Base-by-base conservation (phyloP, 2,797 vertebrate species). In the Cryptoprocta ferox region DNA sequence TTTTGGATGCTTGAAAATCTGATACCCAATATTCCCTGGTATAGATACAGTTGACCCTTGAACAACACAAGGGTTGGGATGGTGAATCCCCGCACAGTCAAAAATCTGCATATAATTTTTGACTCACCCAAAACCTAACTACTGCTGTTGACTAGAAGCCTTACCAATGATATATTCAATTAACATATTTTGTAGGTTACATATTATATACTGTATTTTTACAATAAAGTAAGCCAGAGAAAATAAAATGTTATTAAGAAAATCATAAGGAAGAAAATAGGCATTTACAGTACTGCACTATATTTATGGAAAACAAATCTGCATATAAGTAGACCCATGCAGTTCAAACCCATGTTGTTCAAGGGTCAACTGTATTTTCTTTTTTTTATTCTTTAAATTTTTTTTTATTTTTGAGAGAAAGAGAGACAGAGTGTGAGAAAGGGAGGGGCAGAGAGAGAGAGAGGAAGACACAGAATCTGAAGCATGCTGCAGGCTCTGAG, bases 1-100 rank as follows among this genome's bases (percentile, higher is more conserved):
- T 93, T 91, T 90, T 85, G n/a, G 56, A 95, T 95, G 37, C 37
- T 63, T 71, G 16, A 16, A 95, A 76, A 68, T 83, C 11, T 90
- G 28, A 89, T 15, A 21, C 42, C 12, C 26, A 35, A 6, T 63
- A 8, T 59, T 79, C 50, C 63, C 63, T 87, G 37, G 79, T 85
- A 75, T 21, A 94, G 81, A 68, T 88, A 71, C 24, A 28, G 24
- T 39, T 71, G 70, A 28, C 39, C 37, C 24, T 71, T 71, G 37
- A 71, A 71, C 68, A 71, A 71, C 39, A 39, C 21, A 24, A 13
- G 37, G 70, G 24, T 6, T 71, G 37, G 24, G 70, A 14, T 39
- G 37, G 2, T 39, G 24, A 26, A 39, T 24, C 37, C 37, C 37
- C 39, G 24, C 37, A 71, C 24, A 71, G 12, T 71, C 24, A 39